Base-by-base conservation (phyloP, 2,113 vertebrate species). In the Catagonus wagneri region DNA sequence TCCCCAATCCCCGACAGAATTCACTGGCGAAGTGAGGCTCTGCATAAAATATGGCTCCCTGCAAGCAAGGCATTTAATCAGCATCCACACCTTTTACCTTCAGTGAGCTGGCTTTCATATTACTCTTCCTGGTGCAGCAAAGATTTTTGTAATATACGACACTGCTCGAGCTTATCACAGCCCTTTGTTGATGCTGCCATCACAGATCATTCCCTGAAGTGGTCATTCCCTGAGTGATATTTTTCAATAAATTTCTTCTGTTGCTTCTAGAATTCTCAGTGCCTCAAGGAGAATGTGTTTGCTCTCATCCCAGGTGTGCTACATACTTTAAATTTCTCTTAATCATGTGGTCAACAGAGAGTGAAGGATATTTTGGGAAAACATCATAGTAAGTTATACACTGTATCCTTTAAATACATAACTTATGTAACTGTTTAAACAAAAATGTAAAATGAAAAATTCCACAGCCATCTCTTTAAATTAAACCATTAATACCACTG, bases 361-460 rank as follows among this genome's bases (percentile, higher is more conserved):
- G 17, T 39, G 56, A 94, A 68, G 8, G 39, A 54, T 68, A 50
- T 75, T 88, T 52, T 22, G 10, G 32, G 84, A 85, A 85, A 93
- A 58, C 12, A 80, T 25, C 29, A 7, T 4, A 93, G 56, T n/a
- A 90, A 90, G 23, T 89, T 65, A 79, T 25, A 36, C 17, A 32
- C 7, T 72, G 2, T 50, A 65, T 78, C n/a, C 44, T 11, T 93
- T 58, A 89, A 90, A 74, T 75, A 65, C 1, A n/a, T 61, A 10
- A 50, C 56, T 58, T 74, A 66, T 61, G 20, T 56, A 75, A 76
- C 10, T 81, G 29, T 63, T 95, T 90, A 83, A 90, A 79, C 17
- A 95, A 34, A 80, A 96, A 66, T 27, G 14, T 65, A 90, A 92
- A 92, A 81, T 50, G 7, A 65, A 97, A 96, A 81, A 16, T 23